Evolutionary conservation across 2,888 invertebrate species (phyloP), one percentile per base, ranked within the genome.

Genomic region (Leptopterna dolabrata): DNA sequence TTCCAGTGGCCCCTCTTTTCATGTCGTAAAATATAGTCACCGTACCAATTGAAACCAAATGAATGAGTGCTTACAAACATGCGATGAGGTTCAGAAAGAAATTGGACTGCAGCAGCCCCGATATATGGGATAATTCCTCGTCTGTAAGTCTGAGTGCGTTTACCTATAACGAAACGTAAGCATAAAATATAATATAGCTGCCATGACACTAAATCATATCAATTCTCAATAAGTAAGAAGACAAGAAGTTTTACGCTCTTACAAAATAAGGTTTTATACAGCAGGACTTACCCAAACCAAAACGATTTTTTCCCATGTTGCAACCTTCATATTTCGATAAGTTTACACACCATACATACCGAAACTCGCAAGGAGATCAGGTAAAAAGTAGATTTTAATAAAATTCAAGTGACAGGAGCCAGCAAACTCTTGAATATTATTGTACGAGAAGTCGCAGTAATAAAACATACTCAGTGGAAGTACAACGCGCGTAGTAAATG

Each of bases 141-240:
- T 88, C 87, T 9, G 71, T 51, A n/a, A 88, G 29, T 51, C 76
- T 87, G 24, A 88, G 55, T 24, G 88, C 84, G 55, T 87, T 88
- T 0, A 76, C 88, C 88, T 88, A 87, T 63, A 63, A 41, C 9
- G 16, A 19, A 29, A 30, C 16, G 19, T 14, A 30, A 73, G 0
- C 9, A 4, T 24, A 24, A 36, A 29, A 27, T 13, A 19, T 29
- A 3, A 70, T 27, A 70, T 7, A 16, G 13, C 1, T 1, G 11
- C 11, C 3, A 6, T 29, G 9, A 2, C 19, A 19, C n/a, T 70
- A n/a, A 19, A 11, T 70, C 19, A 1, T 16, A 13, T n/a, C 11
- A 27, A 29, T 1, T 27, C 13, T 70, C 19, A 3, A 27, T 29
- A 27, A 1, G 19, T 1, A 70, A 1, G 19, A 4, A n/a, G 24